Conservation (phyloP, 2,888 invertebrate genomes). For the Agrochola lota region DNA sequence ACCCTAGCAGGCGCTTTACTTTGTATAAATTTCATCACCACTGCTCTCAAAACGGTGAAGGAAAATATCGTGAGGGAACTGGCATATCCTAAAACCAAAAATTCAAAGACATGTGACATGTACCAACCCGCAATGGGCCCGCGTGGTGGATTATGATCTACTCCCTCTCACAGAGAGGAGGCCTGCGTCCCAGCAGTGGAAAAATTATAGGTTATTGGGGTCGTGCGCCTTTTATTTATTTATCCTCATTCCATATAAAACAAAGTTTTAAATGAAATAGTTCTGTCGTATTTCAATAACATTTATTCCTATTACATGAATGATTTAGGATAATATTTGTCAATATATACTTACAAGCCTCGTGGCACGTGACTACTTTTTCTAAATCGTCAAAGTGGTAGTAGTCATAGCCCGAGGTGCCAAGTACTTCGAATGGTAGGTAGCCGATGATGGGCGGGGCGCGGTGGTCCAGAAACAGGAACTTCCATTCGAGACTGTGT, state of each 20-base stretch:
- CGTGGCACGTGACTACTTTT: constrained; percentile 96
- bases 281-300: background rate
- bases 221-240: constrained; percentile 11
- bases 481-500: constrained; percentile 99
- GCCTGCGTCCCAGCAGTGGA: no score
- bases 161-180: no score
- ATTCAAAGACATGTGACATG: no score
- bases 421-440: constrained; percentile 97
- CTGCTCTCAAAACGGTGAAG: no score
- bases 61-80: no score
- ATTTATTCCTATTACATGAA: constrained; percentile 19
- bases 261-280: background rate
- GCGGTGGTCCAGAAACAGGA: constrained; percentile 97
- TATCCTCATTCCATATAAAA: background rate
- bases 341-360: constrained; percentile 92
- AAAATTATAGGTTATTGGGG: background rate
- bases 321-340: constrained; percentile 8
- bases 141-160: no score
- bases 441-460: constrained; percentile 98
- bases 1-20: no score
- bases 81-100: no score
- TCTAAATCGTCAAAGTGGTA: constrained; percentile 98
- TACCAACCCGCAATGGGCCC: no score
- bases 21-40: no score
- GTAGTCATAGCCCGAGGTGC: constrained; percentile 98